These are phyloP conservation scores for Characodon lateralis DNA, from an alignment of 2,797 vertebrate species.

Conservation along the genomic window DNA sequence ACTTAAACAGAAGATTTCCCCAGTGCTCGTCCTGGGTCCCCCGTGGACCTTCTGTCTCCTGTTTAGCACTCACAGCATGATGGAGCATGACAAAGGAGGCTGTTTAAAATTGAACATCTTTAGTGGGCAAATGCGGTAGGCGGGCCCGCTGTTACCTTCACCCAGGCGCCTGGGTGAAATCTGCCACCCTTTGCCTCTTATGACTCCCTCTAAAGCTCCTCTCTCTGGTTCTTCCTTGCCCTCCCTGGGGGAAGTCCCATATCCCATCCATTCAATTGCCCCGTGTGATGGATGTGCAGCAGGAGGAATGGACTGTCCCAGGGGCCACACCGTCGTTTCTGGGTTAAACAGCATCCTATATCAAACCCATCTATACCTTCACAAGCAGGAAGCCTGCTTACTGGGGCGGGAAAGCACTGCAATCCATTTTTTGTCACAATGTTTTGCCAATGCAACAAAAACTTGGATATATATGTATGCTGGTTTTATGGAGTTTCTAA, in stretches of 20 bases:
- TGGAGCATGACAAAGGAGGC: conserved; percentile 68
- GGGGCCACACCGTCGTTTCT: conserved; percentile 67
- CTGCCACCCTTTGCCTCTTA: conserved; percentile 64
- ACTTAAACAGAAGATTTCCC: conserved; percentile 78
- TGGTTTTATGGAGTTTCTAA: conserved; percentile 33
- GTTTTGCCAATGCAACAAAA: conserved; percentile 54
- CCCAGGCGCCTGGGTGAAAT: conserved; percentile 59
- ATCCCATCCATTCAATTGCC: conserved; percentile 79
- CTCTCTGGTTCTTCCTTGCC: conserved; percentile 43
- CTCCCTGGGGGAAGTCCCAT: conserved; percentile 65
- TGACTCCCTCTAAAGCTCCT: conserved; percentile 54
- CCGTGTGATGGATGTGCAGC: conserved; percentile 77
- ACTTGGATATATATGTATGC: conserved; percentile 58
- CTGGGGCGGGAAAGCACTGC: conserved; percentile 62
- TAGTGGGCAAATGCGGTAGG: conserved; percentile 71
- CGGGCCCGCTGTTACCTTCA: conserved; percentile 65
- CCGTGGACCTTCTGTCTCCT: conserved; percentile 44
- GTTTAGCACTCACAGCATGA: conserved; percentile 69
- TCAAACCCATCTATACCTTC: conserved; percentile 78
- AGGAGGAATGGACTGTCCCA: conserved; percentile 69
- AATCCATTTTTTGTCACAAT: conserved; percentile 74
- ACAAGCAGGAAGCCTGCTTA: conserved; percentile 73
- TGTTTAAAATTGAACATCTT: conserved; percentile 65
- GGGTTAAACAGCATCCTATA: conserved; percentile 82
- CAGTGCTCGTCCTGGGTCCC: conserved; percentile 59